phyloP scores from a whole-genome alignment of 2,797 vertebrate genomes.

The Taeniopygia guttata region DNA sequence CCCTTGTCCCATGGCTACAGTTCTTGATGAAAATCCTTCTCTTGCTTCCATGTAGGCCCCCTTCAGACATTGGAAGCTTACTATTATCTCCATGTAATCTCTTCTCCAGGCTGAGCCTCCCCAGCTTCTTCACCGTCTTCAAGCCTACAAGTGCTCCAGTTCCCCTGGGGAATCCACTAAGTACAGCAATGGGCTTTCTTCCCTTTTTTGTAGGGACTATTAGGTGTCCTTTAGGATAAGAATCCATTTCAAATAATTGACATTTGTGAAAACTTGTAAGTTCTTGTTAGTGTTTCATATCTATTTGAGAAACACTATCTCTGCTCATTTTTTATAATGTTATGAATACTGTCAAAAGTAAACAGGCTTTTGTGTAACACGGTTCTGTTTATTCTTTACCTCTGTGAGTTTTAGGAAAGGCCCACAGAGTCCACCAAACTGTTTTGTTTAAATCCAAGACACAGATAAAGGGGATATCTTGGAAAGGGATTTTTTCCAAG shows the following conservation, averaged over 20 bases:
- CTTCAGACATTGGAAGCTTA: neutral
- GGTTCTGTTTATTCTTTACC: neutral
- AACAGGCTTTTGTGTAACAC: neutral
- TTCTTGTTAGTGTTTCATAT: neutral
- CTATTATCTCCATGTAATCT: neutral
- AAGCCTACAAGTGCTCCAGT: too few species aligned
- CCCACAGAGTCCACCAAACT: neutral
- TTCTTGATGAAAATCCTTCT: neutral
- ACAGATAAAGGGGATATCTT: neutral
- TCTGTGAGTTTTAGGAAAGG: neutral
- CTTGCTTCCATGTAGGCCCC: neutral
- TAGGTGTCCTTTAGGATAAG: neutral
- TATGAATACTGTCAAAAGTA: neutral
- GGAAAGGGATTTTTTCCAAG: neutral
- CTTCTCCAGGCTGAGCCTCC: neutral
- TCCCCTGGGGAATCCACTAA: neutral
- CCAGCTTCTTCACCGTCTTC: neutral
- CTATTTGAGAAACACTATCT: neutral
- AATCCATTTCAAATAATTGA: neutral
- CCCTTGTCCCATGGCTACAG: neutral
- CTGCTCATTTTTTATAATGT: neutral
- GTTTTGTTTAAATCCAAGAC: neutral
- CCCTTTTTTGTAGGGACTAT: neutral
- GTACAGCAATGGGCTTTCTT: neutral
- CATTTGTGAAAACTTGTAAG: neutral